phyloP scores from a whole-genome alignment of 2,113 vertebrate genomes.

The Thunnus thynnus region DNA sequence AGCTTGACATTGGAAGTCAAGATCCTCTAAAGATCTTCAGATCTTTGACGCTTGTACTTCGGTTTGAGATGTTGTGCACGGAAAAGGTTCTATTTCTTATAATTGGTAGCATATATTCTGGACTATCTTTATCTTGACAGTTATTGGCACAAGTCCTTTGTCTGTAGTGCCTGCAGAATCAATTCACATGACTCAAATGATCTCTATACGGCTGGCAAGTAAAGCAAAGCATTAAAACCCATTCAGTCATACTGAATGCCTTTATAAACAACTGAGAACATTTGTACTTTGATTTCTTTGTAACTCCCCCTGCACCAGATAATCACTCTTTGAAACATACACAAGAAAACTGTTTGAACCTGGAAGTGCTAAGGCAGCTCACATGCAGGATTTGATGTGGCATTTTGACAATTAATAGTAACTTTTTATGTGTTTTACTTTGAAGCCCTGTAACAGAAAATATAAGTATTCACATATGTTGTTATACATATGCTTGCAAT shows the following conservation, averaged over 20 bases:
- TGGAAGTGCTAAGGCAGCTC: conserved; percentile 64
- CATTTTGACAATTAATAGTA: conserved; percentile 28
- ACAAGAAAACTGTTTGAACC: conserved; percentile 25
- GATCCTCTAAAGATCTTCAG: conserved; percentile 11
- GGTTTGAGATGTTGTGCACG: conserved; percentile 16
- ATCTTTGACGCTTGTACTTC: conserved; percentile 23
- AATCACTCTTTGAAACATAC: conserved; percentile 13
- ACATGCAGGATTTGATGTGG: conserved; percentile 55
- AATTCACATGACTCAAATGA: conserved; percentile 3
- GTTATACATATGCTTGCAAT: conserved; percentile 33
- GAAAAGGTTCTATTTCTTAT: conserved; percentile 13
- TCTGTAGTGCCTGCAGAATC: background rate
- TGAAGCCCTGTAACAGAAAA: conserved; percentile 56
- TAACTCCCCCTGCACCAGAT: background rate
- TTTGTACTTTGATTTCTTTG: conserved; percentile 20
- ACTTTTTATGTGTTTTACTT: conserved; percentile 31
- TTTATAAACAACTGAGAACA: conserved; percentile 13
- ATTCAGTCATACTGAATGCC: conserved; percentile 33
- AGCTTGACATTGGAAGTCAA: background rate
- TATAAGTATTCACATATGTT: conserved; percentile 33
- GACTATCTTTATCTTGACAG: conserved; percentile 43
- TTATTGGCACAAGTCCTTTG: conserved; percentile 36
- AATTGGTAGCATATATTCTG: conserved; percentile 23
- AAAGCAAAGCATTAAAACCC: conserved; percentile 42
- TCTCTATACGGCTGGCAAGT: conserved; percentile 27